Evolutionary conservation across 2,888 invertebrate genomes (phyloP).

Genomic region (Julus scanicus): DNA sequence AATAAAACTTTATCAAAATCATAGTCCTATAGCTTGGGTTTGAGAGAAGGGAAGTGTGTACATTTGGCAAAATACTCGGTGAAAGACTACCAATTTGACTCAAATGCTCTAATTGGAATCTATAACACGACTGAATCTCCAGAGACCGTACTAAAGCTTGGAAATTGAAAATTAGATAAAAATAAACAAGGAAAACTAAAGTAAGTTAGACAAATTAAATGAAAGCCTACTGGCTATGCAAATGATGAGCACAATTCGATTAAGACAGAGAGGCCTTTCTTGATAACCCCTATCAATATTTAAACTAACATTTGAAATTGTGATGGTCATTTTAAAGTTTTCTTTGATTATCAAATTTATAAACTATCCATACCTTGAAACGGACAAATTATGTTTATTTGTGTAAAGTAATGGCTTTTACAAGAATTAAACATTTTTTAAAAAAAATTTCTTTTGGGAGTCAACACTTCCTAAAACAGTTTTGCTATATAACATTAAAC

Average conservation of each 20-base stretch:
- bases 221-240: neutral
- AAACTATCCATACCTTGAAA: too few species aligned
- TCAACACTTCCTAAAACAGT: too few species aligned
- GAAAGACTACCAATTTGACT: neutral
- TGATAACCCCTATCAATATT: neutral
- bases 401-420: too few species aligned
- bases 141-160: neutral
- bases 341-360: too few species aligned
- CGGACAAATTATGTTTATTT: too few species aligned
- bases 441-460: too few species aligned
- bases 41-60: neutral
- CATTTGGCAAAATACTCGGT: too few species aligned
- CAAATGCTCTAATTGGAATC: conserved; percentile 22
- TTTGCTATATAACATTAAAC: too few species aligned
- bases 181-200: conserved; percentile 33
- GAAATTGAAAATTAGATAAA: conserved; percentile 33
- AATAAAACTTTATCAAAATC: conserved; percentile 33
- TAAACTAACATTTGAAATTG: neutral
- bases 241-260: neutral
- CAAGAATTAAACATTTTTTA: too few species aligned
- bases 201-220: conserved; percentile 15
- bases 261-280: neutral
- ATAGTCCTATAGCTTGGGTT: neutral
- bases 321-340: neutral
- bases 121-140: neutral